Conservation (phyloP, 2,113 vertebrate genomes). For the Parus major region DNA sequence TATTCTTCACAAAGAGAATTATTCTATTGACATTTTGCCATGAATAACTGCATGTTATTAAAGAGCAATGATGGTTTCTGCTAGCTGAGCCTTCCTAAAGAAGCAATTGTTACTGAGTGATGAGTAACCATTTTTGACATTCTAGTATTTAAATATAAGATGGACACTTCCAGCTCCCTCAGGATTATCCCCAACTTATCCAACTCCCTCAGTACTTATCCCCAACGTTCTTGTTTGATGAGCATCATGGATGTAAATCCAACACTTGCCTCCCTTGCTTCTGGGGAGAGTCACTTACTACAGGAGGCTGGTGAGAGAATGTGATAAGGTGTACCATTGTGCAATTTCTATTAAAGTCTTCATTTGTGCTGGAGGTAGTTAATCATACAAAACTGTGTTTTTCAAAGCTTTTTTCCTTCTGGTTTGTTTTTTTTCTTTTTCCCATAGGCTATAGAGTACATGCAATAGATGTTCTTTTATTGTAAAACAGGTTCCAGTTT, state of each 20-base stretch:
- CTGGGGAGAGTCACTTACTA: rapidly evolving
- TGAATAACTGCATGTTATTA: not conserved
- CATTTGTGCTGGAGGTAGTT: not conserved
- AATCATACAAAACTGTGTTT: not conserved
- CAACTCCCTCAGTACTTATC: not conserved
- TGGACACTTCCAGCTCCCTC: not conserved
- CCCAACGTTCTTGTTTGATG: not conserved
- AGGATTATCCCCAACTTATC: not conserved
- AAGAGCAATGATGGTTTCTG: not conserved
- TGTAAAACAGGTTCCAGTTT: not conserved
- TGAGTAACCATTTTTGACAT: not conserved
- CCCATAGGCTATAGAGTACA: not conserved
- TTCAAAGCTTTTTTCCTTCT: not conserved
- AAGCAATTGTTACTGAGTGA: not conserved
- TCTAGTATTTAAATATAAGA: not conserved
- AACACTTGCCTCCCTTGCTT: not conserved
- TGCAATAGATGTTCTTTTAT: not conserved
- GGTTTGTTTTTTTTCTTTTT: not conserved
- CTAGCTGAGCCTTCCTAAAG: not conserved
- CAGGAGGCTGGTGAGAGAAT: not conserved
- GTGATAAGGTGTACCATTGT: rapidly evolving
- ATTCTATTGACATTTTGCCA: not conserved
- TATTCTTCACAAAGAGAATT: not conserved
- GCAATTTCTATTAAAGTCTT: not conserved
- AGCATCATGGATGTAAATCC: not conserved